These are phyloP conservation scores for Catocala nupta DNA, from an alignment of 2,888 invertebrate genomes.

Conservation along the genomic window DNA sequence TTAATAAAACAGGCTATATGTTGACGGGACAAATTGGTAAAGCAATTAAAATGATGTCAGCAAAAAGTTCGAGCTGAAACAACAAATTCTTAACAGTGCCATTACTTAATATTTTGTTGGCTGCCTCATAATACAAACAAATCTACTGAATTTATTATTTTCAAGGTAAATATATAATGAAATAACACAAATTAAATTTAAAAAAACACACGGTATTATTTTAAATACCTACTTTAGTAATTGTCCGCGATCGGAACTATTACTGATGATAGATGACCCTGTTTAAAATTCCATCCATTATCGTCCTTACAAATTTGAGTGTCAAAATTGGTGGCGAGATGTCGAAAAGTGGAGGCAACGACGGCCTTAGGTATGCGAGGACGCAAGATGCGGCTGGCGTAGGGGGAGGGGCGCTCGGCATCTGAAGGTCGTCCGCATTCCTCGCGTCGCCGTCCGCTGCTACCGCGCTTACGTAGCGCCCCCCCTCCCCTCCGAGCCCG, in stretches of 20 bases:
- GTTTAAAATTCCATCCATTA: slow-evolving; percentile 26
- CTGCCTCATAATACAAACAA: slow-evolving; percentile 13
- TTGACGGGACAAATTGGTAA: background rate
- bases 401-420: slow-evolving; percentile 85
- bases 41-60: background rate
- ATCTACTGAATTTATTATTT: slow-evolving; percentile 17
- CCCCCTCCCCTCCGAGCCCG: slow-evolving; percentile 57
- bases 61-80: background rate
- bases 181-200: slow-evolving; percentile 28
- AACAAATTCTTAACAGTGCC: background rate
- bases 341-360: slow-evolving; percentile 84
- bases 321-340: slow-evolving; percentile 83
- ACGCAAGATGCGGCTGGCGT: slow-evolving; percentile 85
- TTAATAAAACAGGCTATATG: background rate
- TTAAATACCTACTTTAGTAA: slow-evolving; percentile 22
- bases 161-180: slow-evolving; percentile 30
- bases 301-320: slow-evolving; percentile 68
- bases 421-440: slow-evolving; percentile 88
- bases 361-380: slow-evolving; percentile 85
- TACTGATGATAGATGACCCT: slow-evolving; percentile 26
- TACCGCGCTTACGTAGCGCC: slow-evolving; percentile 88
- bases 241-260: slow-evolving; percentile 11
- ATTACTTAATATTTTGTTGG: background rate
- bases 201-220: slow-evolving; percentile 22
- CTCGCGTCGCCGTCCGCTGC: slow-evolving; percentile 86